These are phyloP conservation scores for Zenarchopterus dispar DNA, from an alignment of 2,797 vertebrate genomes.

Conservation along the genomic window DNA sequence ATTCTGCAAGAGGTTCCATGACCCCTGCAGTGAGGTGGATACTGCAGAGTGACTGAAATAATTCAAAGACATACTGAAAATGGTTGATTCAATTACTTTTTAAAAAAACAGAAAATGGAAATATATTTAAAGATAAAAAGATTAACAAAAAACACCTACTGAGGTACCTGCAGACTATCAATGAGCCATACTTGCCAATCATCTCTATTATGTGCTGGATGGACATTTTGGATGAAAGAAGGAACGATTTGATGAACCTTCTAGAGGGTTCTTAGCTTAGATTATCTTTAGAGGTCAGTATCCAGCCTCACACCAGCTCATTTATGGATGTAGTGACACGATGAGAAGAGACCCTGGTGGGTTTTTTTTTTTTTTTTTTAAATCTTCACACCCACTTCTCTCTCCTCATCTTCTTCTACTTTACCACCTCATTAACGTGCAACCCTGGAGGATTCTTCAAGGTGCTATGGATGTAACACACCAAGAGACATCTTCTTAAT, in stretches of 20 bases:
- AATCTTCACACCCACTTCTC: slow-evolving; percentile 32
- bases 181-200: slow-evolving; percentile 19
- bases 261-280: slow-evolving; percentile 12
- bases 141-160: slow-evolving; percentile 13
- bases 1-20: too few relatives aligned
- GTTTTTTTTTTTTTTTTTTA: slow-evolving; percentile 37
- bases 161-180: slow-evolving; percentile 22
- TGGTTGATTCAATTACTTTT: slow-evolving; percentile 27
- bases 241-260: slow-evolving; percentile 38
- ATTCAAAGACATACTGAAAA: slow-evolving; percentile 20
- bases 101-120: slow-evolving; percentile 16
- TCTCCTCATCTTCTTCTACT: slow-evolving; percentile 35
- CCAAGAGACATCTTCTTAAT: slow-evolving; percentile 35
- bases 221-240: slow-evolving; percentile 33
- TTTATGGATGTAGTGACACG: slow-evolving; percentile 50
- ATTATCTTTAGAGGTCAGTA: slow-evolving; percentile 22
- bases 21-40: too few relatives aligned
- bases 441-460: slow-evolving; percentile 56
- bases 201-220: slow-evolving; percentile 9
- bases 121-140: slow-evolving; percentile 15
- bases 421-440: slow-evolving; percentile 68
- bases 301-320: slow-evolving; percentile 34
- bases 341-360: slow-evolving; percentile 35
- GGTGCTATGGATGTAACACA: slow-evolving; percentile 41
- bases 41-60: not conserved